Evolutionary conservation across 1,140 invertebrate genomes (phyloP), one percentile per base, ranked within the genome.

Genomic region (Drosophila baimaii): DNA sequence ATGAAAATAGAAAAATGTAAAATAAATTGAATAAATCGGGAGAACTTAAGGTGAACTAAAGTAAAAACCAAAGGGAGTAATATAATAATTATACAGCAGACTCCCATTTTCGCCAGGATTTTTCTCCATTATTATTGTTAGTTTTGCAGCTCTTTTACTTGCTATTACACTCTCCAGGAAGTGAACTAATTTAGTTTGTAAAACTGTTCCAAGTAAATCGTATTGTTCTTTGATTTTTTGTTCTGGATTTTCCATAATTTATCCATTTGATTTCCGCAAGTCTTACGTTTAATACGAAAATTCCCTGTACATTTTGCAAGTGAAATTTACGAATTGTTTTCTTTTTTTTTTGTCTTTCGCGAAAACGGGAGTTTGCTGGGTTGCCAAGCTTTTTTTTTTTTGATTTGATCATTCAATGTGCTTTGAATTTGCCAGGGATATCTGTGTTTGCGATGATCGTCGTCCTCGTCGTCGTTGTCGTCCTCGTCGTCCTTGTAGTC

Each of bases 361-460:
- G 13, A 23, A 54, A 54, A 54, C n/a, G 31, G 9, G 9, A 35
- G 31, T 23, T 21, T 52, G 49, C 49, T 35, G 5, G 4, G 13
- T 15, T 10, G 49, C 49, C 33, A 54, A 23, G 51, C 51, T 37
- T 37, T 54, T 35, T 23, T 8, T 37, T 37, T 37, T 15, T 37
- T 52, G n/a, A 19, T 43, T 43, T 17, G 3, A 31, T 49, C 23
- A 51, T 19, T 51, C 6, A 33, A 31, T 33, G 49, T 17, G 27
- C n/a, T 7, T 51, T 35, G 21, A 61, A 19, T 64, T 37, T 64
- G 41, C 55, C 61, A 3, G 55, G 55, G 19, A 19, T 33, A 5
- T 33, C 12, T 13, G 12, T 33, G n/a, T n/a, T 33, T 33, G 31
- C 31, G 31, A 12, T 33, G 31, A 33, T 39, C 54, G 35, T 27